Evolutionary conservation across 2,888 invertebrate species (phyloP), one percentile per base, ranked within the genome.

Genomic region (Melanotus villosus): DNA sequence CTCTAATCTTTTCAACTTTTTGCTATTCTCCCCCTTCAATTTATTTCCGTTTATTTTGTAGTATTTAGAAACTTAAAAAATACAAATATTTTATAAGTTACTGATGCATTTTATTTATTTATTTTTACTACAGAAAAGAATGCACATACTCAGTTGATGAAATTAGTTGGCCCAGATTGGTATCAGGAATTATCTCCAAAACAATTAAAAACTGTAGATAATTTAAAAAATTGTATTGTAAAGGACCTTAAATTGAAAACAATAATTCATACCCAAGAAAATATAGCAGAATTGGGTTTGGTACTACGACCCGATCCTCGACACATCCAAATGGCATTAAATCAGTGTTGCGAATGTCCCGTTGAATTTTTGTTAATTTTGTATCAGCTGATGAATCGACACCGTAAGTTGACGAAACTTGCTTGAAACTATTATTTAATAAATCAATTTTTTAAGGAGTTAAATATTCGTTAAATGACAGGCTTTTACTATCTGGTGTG

Each of bases 311-410:
- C 82, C 1, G 79, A 77, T 58, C 70, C 71, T 10, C 72, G 65
- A 14, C 73, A 78, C 26, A 60, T 84, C 3, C 63, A 74, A 56
- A 76, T 70, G 16, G 84, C 84, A 34, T 65, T 85, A 38, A 74
- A 75, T 6, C 71, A 79, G 7, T 82, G 81, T 58, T 80, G 80
- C 34, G 74, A 75, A 45, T 79, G 78, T 59, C 81, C 84, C 0
- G 77, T 83, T 0, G 84, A 85, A 68, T 85, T 85, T 72, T 76
- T 85, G 3, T 67, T 84, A 45, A 77, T 81, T 19, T 70, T 85
- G 2, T 84, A 84, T 66, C 81, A 83, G 62, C 30, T 83, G 19
- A 77, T 80, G 1, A 77, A 83, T 65, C 81, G 81, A 2, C 72
- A 80, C n/a, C 73, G 83, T 76, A 77, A 75, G 70, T 63, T 19